Evolutionary conservation across 1,140 invertebrate species (phyloP).

Genomic region (Antheraea pernyi): DNA sequence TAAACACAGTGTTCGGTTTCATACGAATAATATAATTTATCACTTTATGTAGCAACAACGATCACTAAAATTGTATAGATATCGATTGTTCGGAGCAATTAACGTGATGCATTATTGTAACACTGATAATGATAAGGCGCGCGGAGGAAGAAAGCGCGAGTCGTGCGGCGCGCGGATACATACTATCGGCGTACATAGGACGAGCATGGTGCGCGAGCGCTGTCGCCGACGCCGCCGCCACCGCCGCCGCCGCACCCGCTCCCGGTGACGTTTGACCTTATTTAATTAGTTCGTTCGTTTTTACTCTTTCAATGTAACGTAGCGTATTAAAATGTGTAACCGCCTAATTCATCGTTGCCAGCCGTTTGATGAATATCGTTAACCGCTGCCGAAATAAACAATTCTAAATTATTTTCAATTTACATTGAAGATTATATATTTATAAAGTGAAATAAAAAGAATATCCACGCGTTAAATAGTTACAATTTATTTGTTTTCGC

Average conservation of each 20-base stretch:
- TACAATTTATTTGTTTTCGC: background rate
- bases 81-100: background rate
- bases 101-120: conserved; percentile 11
- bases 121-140: conserved; percentile 7
- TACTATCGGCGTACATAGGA: conserved; percentile 56
- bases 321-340: conserved; percentile 70
- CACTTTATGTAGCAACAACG: background rate
- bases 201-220: conserved; percentile 35
- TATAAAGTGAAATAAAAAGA: background rate
- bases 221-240: conserved; percentile 12
- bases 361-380: conserved; percentile 40
- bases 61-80: background rate
- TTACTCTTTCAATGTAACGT: conserved; percentile 72
- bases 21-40: background rate
- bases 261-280: conserved; percentile 73
- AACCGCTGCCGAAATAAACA: background rate
- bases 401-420: background rate
- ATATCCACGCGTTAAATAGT: background rate
- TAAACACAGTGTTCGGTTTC: background rate
- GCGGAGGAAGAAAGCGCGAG: conserved; percentile 21
- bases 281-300: conserved; percentile 78
- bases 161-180: conserved; percentile 43
- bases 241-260: conserved; percentile 44
- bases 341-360: conserved; percentile 70
- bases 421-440: background rate